Conservation (phyloP, 2,113 vertebrate genomes). For the Callipepla squamata region DNA sequence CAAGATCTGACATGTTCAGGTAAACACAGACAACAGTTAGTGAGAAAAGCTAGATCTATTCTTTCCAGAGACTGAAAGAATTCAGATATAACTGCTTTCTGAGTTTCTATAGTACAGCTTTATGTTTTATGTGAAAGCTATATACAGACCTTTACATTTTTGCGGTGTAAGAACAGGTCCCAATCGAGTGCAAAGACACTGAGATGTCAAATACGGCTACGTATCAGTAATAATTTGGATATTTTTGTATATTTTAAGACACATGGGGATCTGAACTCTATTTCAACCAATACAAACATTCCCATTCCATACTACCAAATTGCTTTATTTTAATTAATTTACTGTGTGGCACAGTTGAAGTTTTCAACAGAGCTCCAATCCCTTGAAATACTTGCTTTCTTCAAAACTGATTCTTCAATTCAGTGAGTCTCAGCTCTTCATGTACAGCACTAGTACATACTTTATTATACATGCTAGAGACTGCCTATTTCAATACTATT, state of each 20-base stretch:
- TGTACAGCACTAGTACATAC: not conserved
- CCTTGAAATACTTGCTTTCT: not conserved
- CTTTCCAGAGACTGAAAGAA: not conserved
- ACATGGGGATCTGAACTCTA: not conserved
- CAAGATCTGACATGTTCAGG: not conserved
- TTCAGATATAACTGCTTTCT: not conserved
- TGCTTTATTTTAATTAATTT: not conserved
- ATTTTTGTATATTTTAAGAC: not conserved
- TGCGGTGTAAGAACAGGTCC: not conserved
- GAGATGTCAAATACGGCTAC: not conserved
- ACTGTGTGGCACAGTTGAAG: accelerated
- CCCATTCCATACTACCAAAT: not conserved
- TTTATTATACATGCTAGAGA: not conserved
- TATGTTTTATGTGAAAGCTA: not conserved
- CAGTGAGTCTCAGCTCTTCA: not conserved
- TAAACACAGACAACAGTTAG: not conserved
- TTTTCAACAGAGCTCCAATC: not conserved
- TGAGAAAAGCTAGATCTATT: not conserved
- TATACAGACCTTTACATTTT: not conserved
- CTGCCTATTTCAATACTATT: not conserved
- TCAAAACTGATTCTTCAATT: not conserved
- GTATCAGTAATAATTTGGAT: not conserved
- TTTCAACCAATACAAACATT: not conserved
- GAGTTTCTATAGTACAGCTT: not conserved
- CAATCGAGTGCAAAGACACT: not conserved